Evolutionary conservation across 2,888 invertebrate species (phyloP).

Genomic region (Ypsolopha sequella): DNA sequence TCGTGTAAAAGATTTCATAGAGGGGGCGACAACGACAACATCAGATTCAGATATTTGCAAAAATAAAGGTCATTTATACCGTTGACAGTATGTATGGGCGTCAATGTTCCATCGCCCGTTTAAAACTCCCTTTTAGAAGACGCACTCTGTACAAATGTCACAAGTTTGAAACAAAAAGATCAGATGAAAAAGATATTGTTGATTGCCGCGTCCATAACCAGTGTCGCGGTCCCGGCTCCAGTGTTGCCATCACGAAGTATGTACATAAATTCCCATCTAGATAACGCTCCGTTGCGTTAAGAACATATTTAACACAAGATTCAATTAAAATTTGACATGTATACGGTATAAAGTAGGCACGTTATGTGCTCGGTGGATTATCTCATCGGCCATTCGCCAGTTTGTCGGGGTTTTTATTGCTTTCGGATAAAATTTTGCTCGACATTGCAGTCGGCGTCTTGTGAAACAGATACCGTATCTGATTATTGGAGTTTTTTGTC

Average conservation of each 20-base stretch:
- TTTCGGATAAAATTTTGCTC: constrained; percentile 6
- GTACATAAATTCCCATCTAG: not conserved
- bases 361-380: constrained; percentile 9
- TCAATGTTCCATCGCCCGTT: no score
- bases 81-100: no score
- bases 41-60: no score
- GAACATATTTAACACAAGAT: constrained; percentile 42
- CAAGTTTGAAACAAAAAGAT: constrained; percentile 7
- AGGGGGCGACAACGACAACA: no score
- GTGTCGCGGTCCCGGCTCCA: not conserved
- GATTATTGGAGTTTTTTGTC: not conserved
- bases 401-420: constrained; percentile 19
- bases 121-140: no score
- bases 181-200: no score
- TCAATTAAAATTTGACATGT: constrained; percentile 57
- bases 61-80: no score
- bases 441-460: constrained; percentile 6
- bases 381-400: constrained; percentile 16
- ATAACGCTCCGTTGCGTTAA: constrained; percentile 22
- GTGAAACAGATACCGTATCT: constrained; percentile 1
- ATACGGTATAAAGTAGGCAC: constrained; percentile 27
- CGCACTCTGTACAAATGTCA: constrained; percentile 44
- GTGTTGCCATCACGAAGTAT: no score
- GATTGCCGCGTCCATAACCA: not conserved
- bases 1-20: no score